Evolutionary conservation across 2,113 vertebrate genomes (phyloP).

Genomic region (Ceuthmochares aereus): DNA sequence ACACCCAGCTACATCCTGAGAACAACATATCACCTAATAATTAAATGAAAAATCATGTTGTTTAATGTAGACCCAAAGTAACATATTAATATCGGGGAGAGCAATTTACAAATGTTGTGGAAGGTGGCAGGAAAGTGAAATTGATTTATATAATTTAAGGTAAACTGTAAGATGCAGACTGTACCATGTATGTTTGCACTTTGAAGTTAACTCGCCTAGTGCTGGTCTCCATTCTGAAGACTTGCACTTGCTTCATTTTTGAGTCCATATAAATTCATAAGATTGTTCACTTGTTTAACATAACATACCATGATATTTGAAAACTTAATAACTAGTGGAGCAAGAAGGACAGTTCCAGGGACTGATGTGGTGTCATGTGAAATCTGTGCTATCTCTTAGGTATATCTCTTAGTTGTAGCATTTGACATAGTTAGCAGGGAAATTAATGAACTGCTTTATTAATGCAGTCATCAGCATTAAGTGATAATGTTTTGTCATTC

Average conservation of each 20-base stretch:
- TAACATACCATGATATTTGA: not conserved
- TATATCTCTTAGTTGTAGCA: not conserved
- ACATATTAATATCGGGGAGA: not conserved
- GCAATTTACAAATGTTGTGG: not conserved
- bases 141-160: not conserved
- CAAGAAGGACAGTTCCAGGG: not conserved
- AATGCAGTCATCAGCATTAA: not conserved
- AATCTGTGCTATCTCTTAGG: not conserved
- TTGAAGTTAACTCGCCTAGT: not conserved
- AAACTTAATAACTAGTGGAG: not conserved
- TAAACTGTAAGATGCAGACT: not conserved
- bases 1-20: not conserved
- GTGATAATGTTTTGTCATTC: not conserved
- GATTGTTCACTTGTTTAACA: not conserved
- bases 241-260: not conserved
- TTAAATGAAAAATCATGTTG: constrained; percentile 22
- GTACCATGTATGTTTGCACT: not conserved
- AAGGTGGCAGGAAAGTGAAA: not conserved
- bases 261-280: not conserved
- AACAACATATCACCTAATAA: constrained; percentile 20
- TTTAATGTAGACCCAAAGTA: not conserved
- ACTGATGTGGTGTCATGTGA: not conserved
- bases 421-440: not conserved
- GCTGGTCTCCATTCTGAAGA: not conserved
- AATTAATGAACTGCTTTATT: not conserved